phyloP scores from a whole-genome alignment of 1,140 invertebrate genomes.

The Drosophila elegans region DNA sequence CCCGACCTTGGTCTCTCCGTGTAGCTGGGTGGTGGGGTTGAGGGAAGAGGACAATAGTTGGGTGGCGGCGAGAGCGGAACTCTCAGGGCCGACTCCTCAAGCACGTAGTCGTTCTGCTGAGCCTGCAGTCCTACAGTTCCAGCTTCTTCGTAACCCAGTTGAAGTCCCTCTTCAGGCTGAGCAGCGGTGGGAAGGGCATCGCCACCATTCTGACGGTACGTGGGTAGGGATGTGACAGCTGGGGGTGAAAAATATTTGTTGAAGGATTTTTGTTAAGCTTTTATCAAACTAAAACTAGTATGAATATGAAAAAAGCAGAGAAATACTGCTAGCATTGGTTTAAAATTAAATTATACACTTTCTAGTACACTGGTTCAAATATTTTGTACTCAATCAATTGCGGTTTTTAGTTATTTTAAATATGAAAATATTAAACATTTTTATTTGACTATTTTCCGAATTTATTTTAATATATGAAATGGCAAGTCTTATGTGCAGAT shows the following conservation, averaged over 20 bases:
- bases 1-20: constrained; percentile 47
- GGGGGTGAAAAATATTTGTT: not conserved
- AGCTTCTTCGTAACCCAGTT: constrained; percentile 22
- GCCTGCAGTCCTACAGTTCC: constrained; percentile 49
- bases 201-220: constrained; percentile 39
- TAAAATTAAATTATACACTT: too few species aligned
- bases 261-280: too few species aligned
- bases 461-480: too few species aligned
- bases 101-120: constrained; percentile 64
- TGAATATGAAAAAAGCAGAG: too few species aligned
- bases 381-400: too few species aligned
- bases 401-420: too few species aligned
- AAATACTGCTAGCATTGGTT: too few species aligned
- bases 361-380: too few species aligned
- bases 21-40: constrained; percentile 77
- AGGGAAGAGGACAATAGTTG: constrained; percentile 57
- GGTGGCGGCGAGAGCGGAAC: constrained; percentile 57
- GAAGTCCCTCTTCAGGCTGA: constrained; percentile 9
- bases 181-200: constrained; percentile 22
- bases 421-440: too few species aligned
- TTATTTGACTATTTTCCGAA: too few species aligned
- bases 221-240: constrained; percentile 33
- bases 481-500: too few species aligned
- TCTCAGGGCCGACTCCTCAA: constrained; percentile 38
- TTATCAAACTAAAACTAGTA: too few species aligned